Evolutionary conservation across 2,797 vertebrate genomes (phyloP), one percentile per base, ranked within the genome.

Genomic region (Rhinogobio ventralis): DNA sequence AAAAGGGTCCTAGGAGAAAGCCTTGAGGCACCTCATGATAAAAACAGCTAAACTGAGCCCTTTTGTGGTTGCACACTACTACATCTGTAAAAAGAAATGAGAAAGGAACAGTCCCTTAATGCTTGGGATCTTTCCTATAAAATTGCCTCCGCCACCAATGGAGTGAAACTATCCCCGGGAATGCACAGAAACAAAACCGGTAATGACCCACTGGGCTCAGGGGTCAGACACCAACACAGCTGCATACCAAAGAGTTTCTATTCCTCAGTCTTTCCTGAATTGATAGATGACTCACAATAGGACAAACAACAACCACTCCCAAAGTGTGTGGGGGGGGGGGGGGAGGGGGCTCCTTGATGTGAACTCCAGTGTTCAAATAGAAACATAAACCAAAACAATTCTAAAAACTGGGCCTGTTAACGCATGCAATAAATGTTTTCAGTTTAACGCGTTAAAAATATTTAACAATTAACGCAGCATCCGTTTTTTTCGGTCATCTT

Each of bases 241-340:
- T 71, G 42, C 51, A 83, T 81, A 33, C 36, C 42, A 76, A 81
- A 67, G 7, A 72, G 8, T 51, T 81, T 6, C 73, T 67, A 49
- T 60, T 79, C 68, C 67, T 51, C 15, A 57, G 33, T 15, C 69
- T 75, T 75, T 55, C 62, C 74, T 57, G 64, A 62, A 72, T 51
- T 80, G 36, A 83, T 28, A 66, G 25, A 87, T 85, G 62, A 75
- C 57, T 75, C 53, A 84, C 81, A 80, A 20, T 14, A n/a, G 55
- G 68, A 80, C 75, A 66, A 28, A 76, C 33, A n/a, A 23, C 36
- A 60, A 74, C 67, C 8, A 25, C 49, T 42, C 9, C 55, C 69
- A 83, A 53, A 67, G 33, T 30, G 15, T 17, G 8, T 30, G 25
- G 10, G 13, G 28, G 13, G 45, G 23, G 36, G 17, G 23, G 23